Evolutionary conservation across 2,113 vertebrate species (phyloP), one percentile per base, ranked within the genome.

Genomic region (Gallinago media): DNA sequence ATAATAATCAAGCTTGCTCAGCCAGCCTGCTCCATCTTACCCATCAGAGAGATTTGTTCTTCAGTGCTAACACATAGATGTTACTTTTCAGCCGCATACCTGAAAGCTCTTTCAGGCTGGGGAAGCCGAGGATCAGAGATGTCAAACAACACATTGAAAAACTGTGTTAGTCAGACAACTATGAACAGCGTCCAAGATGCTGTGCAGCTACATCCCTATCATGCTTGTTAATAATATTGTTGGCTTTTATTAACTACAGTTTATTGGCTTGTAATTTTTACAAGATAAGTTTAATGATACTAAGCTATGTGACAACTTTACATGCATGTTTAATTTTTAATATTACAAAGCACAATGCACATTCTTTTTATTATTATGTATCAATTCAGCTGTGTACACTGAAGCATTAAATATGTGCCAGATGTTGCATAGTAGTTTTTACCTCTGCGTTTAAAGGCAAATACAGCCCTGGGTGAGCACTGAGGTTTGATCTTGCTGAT

Each of bases 371-470:
- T 79, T 82, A 55, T 77, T 47, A 59, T 56, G 13, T 52, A 68
- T 80, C 50, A 81, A 47, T 85, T 91, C 34, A 87, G 25, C 73
- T 87, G 42, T 59, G 47, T 46, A 83, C 59, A 84, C 1, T 2
- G 31, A 88, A 74, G 42, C 88, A 92, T 47, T 83, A 92, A 93
- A 76, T 67, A 66, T 22, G 29, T 67, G 75, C 29, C 85, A 90
- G 90, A 80, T 93, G 75, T 58, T 92, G 50, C 34, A 25, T 1
- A 92, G 72, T 54, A 86, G 61, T 90, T 96, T 88, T 78, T 55
- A 78, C 42, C 55, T 95, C 75, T 38, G 23, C 55, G 38, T 93
- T 93, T 80, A 88, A 80, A 94, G 63, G 59, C 34, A 78, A 83
- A 80, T 38, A 73, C 49, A 80, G 50, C 50, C 38, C 78, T 70